phyloP scores from a whole-genome alignment of 2,113 vertebrate genomes.

The Rhadina sibilatrix region DNA sequence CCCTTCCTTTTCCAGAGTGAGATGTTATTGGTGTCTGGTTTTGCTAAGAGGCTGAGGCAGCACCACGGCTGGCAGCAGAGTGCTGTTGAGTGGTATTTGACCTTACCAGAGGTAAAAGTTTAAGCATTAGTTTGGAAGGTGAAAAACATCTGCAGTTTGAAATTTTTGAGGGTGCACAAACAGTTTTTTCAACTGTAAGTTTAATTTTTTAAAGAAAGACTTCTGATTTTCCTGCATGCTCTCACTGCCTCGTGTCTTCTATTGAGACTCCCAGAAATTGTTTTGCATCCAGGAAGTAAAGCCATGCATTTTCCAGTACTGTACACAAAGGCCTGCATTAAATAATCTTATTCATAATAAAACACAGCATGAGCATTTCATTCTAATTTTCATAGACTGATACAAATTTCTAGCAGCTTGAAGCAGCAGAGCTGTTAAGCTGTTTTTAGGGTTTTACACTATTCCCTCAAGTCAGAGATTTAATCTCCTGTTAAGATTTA shows the following conservation, averaged over 20 bases:
- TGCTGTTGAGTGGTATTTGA: slow-evolving; percentile 4
- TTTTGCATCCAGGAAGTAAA: neutral
- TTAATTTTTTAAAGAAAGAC: neutral
- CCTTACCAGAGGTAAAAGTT: neutral
- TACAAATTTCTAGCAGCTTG: neutral
- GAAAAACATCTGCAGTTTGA: neutral
- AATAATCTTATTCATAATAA: neutral
- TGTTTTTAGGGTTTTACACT: neutral
- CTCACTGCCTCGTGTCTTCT: neutral
- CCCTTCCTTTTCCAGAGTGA: slow-evolving; percentile 42
- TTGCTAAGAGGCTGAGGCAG: slow-evolving; percentile 14
- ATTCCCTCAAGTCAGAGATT: neutral
- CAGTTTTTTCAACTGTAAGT: neutral
- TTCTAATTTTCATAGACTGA: neutral
- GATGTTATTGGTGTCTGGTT: slow-evolving; percentile 26
- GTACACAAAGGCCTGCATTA: neutral
- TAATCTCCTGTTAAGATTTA: neutral
- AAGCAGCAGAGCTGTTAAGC: neutral
- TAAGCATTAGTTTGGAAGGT: neutral
- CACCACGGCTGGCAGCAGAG: neutral
- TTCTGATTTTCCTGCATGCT: neutral
- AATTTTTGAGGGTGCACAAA: neutral
- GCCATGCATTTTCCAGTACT: neutral
- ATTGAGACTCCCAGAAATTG: neutral
- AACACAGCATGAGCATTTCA: neutral